These are phyloP conservation scores for Dendrocincla fuliginosa DNA, from an alignment of 2,797 vertebrate species.

Conservation along the genomic window DNA sequence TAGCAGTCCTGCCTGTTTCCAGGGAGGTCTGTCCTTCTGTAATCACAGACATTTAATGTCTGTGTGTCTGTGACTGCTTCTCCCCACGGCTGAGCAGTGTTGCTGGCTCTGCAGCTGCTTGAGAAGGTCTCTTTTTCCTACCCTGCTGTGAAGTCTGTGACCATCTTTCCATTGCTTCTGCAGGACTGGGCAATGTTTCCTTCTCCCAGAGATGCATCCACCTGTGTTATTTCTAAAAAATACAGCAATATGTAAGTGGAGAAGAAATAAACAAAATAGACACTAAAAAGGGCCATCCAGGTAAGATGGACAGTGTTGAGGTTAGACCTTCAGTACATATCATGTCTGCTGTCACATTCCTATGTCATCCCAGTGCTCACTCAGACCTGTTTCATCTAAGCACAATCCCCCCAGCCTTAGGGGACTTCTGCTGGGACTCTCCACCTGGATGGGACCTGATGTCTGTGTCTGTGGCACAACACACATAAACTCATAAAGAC, in stretches of 20 bases:
- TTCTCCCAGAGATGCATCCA: rapidly evolving
- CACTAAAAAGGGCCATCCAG: background rate
- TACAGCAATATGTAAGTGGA: background rate
- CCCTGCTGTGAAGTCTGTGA: background rate
- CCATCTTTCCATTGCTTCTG: background rate
- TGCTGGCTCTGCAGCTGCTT: background rate
- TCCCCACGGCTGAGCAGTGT: rapidly evolving
- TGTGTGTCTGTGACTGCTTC: background rate
- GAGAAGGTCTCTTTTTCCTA: background rate
- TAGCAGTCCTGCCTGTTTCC: background rate
- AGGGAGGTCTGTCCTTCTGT: background rate
- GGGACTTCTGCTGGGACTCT: background rate
- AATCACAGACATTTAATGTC: background rate
- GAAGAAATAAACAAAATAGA: background rate
- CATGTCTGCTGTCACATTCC: background rate
- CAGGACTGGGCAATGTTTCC: background rate
- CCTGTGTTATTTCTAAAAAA: background rate
- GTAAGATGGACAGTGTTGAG: background rate
- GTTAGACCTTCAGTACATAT: background rate
- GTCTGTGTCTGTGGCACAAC: background rate
- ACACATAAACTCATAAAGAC: background rate
- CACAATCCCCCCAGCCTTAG: background rate
- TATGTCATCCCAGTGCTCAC: background rate
- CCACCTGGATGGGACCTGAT: background rate
- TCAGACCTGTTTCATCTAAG: background rate